Base-by-base conservation (phyloP, 92 coral and sea anemone genomes). In the Meandrina meandrites region DNA sequence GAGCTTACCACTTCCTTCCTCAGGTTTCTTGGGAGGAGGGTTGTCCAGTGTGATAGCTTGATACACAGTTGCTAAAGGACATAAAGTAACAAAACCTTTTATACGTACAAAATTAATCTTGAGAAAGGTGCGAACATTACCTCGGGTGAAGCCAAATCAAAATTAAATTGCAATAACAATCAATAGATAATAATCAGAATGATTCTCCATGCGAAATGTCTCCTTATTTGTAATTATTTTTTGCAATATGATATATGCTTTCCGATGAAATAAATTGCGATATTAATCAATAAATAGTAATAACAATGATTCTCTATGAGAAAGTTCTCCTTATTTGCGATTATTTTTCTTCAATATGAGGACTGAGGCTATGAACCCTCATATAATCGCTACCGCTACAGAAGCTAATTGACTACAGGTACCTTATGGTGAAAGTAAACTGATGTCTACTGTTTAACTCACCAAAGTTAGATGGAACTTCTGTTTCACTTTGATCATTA, bases 381-480 rank as follows among this genome's bases (percentile, higher is more conserved):
- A 58, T 24, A 58, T 5, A 21, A 22, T 21, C 67, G 4, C 53
- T 48, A 8, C 48, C n/a, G n/a, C n/a, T n/a, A 45, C 48, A 8
- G 48, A 45, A 8, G n/a, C n/a, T 56, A 56, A 16, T 56, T 56
- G 64, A 16, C 17, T 56, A 16, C 19, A 18, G 4, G 67, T 21
- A 60, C 40, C 64, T 17, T 22, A 70, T 3, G 37, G 32, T 35
- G 40, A 70, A 17, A 12, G 76, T 71, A 9, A 71, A 71, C 47
- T 18, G 21, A 2, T 15, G 12, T 31, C 76, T 17, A 71, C 11
- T 32, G 24, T 18, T 73, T 66, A 24, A 83, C 86, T 70, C 50
- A 83, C 79, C 86, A 31, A 83, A 53, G 69, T 71, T 69, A 83
- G 86, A 83, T 12, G 86, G 79, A 70, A 50, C 79, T 53, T 83